phyloP scores from a whole-genome alignment of 1,140 invertebrate species.

The Zaprionus nigranus region DNA sequence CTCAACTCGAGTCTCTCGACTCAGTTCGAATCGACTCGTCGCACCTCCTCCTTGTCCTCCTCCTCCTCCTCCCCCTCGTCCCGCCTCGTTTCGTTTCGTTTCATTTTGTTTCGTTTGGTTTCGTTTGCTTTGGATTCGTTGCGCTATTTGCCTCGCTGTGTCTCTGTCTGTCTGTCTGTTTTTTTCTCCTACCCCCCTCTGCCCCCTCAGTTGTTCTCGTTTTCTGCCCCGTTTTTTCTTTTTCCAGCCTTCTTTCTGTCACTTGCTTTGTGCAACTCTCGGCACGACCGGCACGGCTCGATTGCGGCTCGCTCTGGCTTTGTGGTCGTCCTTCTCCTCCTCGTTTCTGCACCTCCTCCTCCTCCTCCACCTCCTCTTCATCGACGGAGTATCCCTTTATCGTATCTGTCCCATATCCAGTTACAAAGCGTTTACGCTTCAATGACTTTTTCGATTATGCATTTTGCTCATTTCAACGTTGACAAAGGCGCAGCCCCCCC shows the following conservation, averaged over 20 bases:
- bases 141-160: constrained; percentile 23
- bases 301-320: constrained; percentile 9
- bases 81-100: constrained; percentile 36
- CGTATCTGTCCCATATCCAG: constrained; percentile 59
- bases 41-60: constrained; percentile 14
- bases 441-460: constrained; percentile 80
- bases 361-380: background rate
- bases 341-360: background rate
- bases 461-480: constrained; percentile 77
- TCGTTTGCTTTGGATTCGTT: constrained; percentile 39
- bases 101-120: constrained; percentile 29
- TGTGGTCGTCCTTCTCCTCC: constrained; percentile 8
- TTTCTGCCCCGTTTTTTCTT: constrained; percentile 6
- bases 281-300: constrained; percentile 4
- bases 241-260: constrained; percentile 17
- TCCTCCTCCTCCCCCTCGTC: constrained; percentile 1
- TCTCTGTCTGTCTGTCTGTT: constrained; percentile 14
- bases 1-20: constrained; percentile 13
- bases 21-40: constrained; percentile 39
- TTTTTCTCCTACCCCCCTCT: background rate
- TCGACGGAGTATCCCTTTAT: constrained; percentile 23
- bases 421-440: constrained; percentile 80
- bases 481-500: constrained; percentile 49
- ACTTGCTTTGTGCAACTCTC: constrained; percentile 33
- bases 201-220: background rate